Base-by-base conservation (phyloP, 2,888 invertebrate species). In the Pterostichus madidus region DNA sequence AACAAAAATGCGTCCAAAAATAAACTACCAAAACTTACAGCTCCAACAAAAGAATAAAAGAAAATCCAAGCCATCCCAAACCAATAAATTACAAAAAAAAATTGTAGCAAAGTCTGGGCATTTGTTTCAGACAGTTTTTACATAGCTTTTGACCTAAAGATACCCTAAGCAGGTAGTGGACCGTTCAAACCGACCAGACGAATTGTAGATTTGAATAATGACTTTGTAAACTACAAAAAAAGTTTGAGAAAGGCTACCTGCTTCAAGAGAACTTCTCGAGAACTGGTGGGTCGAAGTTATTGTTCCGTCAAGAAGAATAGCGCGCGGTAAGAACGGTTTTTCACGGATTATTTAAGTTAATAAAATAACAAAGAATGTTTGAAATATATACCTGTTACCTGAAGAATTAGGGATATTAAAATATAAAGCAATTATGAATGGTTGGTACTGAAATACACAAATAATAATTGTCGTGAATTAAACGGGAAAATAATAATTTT, bases 151-250 rank as follows among this genome's bases (percentile, higher is more conserved):
- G 52, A 52, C 52, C 52, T 52, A n/a, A 6, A 6, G 6, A 7
- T 52, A 13, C 61, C 61, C 61, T 32, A 31, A 64, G 31, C 64
- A 64, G 64, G 64, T 64, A 64, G 64, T n/a, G 61, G 24, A 24
- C 64, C 64, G 0, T 64, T 11, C 2, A 64, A 52, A 52, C 13
- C 10, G 2, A 1, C 52, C 13, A 52, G 52, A 52, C 39, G 39
- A 39, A 52, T 10, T 39, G 13, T 31, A 13, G 32, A 64, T 64
- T 64, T 64, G 64, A 64, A 64, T 64, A 64, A 64, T 64, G 64
- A 64, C 31, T 31, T 64, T 32, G 24, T 64, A 64, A 64, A 64
- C n/a, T 10, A 52, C n/a, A 52, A 52, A 52, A 52, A 52, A n/a
- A 11, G 10, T n/a, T 52, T 5, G 2, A 39, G 39, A 39, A 6